phyloP scores from a whole-genome alignment of 2,113 vertebrate species.

The Oryzias celebensis region DNA sequence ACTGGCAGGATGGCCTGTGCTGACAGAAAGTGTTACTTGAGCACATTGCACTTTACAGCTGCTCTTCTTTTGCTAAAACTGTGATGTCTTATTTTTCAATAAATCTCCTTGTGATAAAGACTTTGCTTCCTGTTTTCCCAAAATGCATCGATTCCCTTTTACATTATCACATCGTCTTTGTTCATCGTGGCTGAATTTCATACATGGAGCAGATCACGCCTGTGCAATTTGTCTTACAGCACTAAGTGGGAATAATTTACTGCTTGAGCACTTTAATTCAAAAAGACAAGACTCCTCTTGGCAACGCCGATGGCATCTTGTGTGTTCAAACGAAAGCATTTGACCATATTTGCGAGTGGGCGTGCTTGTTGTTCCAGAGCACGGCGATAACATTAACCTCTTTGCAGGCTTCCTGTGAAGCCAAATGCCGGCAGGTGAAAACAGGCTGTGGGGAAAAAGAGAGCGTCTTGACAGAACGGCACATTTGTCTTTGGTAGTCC shows the following conservation, averaged over 20 bases:
- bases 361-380: constrained; percentile 15
- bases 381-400: constrained; percentile 13
- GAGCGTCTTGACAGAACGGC: not conserved
- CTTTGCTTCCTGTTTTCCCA: not conserved
- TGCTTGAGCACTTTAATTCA: constrained; percentile 14
- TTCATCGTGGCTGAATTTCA: constrained; percentile 2
- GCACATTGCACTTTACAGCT: constrained; percentile 40
- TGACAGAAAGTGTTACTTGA: constrained; percentile 50
- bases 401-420: constrained; percentile 18
- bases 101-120: not conserved
- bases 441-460: constrained; percentile 1
- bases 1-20: constrained; percentile 45
- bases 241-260: constrained; percentile 11
- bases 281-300: constrained; percentile 5
- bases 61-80: constrained; percentile 16
- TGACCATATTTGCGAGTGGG: constrained; percentile 4
- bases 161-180: constrained; percentile 3
- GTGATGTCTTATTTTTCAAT: constrained; percentile 9
- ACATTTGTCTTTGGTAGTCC: constrained; percentile 6
- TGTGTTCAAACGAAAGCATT: constrained; percentile 7
- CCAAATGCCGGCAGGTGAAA: constrained; percentile 28
- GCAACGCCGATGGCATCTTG: not conserved
- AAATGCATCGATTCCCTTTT: constrained; percentile 9
- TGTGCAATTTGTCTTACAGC: constrained; percentile 2
- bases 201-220: not conserved